Base-by-base conservation (phyloP, 2,888 invertebrate genomes). In the Meandrusa payeni region DNA sequence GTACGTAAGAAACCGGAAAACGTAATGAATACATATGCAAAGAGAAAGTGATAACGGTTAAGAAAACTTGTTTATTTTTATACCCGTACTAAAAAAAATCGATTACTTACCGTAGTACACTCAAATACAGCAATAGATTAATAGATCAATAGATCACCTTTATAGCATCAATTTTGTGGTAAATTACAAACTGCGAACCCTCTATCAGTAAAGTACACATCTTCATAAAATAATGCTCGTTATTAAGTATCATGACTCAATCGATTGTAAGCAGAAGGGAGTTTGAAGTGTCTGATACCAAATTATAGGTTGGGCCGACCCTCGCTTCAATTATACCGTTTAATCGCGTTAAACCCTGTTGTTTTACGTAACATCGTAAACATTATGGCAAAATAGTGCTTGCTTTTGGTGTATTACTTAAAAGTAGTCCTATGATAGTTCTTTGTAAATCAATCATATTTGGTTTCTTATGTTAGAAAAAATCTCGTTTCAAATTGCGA, bases 191-290 rank as follows among this genome's bases (percentile, higher is more conserved):
- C 71, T 75, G 50, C 49, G 56, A 63, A 61, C 74, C 76, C 76
- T 63, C 66, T 62, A 69, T 70, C 69, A 64, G 59, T 55, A 63
- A 75, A 57, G 75, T 59, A 76, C 68, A 79, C 75, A 73, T 75
- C 74, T 74, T 77, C 64, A 61, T 68, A 60, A 69, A 72, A 61
- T 55, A 67, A 55, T 54, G 59, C 57, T 65, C 64, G 69, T 73
- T 75, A 75, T 65, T 62, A 61, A 53, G 63, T 60, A 67, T 80
- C 78, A 86, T 83, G 81, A 76, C 85, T 86, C 81, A 80, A 86
- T 86, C 69, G 76, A 73, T 65, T 50, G 46, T 52, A 52, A 57
- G 57, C 57, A 62, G 63, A 62, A 68, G 64, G 69, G 67, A 69
- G 66, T 64, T 64, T 68, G 52, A 64, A 79, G 75, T 77, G 76